phyloP scores from a whole-genome alignment of 1,140 invertebrate species.

The Armadillidium nasatum region DNA sequence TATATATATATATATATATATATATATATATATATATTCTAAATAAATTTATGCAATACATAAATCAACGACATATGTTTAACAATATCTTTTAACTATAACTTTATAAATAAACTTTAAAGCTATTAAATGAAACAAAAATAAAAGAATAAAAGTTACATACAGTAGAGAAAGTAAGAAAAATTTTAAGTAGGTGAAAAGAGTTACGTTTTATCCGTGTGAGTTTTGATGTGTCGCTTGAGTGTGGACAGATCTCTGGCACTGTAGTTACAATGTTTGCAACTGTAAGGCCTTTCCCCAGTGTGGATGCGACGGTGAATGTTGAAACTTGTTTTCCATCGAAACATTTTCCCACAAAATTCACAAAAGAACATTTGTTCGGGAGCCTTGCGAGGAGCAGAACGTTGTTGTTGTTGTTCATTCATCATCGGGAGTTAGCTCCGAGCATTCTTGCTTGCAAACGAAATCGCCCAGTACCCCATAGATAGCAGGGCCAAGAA shows the following conservation, averaged over 20 bases:
- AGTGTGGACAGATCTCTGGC: constrained; percentile 48
- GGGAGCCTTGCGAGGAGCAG: background rate
- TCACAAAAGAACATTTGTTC: constrained; percentile 59
- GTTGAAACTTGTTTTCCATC: constrained; percentile 80
- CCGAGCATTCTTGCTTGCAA: too few relatives aligned
- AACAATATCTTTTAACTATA: too few relatives aligned
- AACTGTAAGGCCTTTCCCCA: constrained; percentile 68
- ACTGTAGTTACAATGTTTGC: constrained; percentile 71
- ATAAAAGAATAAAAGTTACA: too few relatives aligned
- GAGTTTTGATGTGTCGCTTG: constrained; percentile 42
- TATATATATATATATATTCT: background rate
- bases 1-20: background rate
- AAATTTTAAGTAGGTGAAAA: too few relatives aligned
- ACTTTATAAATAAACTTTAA: too few relatives aligned
- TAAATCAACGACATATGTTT: background rate
- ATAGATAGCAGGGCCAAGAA: too few relatives aligned
- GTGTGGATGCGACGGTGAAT: constrained; percentile 73
- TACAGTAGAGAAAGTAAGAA: too few relatives aligned
- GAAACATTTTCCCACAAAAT: constrained; percentile 85
- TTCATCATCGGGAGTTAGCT: too few relatives aligned
- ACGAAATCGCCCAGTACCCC: too few relatives aligned
- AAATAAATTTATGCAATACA: background rate
- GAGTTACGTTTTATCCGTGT: constrained; percentile 37
- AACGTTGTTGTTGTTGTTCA: too few relatives aligned
- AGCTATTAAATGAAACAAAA: too few relatives aligned